Conservation (phyloP, 2,113 vertebrate genomes). For the Mola mola region DNA sequence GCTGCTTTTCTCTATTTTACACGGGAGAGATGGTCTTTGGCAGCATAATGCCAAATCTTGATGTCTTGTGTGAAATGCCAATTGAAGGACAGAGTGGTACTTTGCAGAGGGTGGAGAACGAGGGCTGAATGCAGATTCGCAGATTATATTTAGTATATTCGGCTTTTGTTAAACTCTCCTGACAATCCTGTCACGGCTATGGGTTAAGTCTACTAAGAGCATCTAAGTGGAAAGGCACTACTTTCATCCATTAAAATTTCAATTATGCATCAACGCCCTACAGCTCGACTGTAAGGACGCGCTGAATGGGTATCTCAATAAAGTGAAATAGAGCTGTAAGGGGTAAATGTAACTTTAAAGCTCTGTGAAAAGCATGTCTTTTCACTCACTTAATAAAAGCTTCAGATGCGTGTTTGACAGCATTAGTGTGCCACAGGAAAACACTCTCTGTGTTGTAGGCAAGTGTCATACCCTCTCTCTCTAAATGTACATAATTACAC, state of each 20-base stretch:
- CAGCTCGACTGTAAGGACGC: conserved; percentile 23
- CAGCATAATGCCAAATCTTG: background rate
- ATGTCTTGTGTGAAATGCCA: background rate
- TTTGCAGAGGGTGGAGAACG: too few species aligned
- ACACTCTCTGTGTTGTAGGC: too few species aligned
- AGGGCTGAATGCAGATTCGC: too few species aligned
- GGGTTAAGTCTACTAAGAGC: conserved; percentile 26
- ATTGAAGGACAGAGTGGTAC: conserved; percentile 2
- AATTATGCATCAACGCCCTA: conserved; percentile 46
- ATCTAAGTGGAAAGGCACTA: conserved; percentile 26
- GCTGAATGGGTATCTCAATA: conserved; percentile 32
- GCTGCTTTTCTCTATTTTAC: too few species aligned
- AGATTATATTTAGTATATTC: conserved; percentile 19
- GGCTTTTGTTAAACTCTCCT: conserved; percentile 19
- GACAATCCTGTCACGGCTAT: conserved; percentile 13
- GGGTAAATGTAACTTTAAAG: conserved; percentile 35
- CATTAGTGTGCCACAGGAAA: conserved; percentile 31
- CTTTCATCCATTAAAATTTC: conserved; percentile 60
- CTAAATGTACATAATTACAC: too few species aligned
- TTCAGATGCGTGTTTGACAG: conserved; percentile 28
- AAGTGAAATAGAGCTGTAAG: conserved; percentile 23
- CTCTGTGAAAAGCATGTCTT: conserved; percentile 31
- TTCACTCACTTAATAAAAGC: conserved; percentile 26
- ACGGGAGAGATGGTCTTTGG: too few species aligned
- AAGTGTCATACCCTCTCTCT: too few species aligned